These are phyloP conservation scores for Macaria notata DNA, from an alignment of 2,888 invertebrate species.

Conservation along the genomic window DNA sequence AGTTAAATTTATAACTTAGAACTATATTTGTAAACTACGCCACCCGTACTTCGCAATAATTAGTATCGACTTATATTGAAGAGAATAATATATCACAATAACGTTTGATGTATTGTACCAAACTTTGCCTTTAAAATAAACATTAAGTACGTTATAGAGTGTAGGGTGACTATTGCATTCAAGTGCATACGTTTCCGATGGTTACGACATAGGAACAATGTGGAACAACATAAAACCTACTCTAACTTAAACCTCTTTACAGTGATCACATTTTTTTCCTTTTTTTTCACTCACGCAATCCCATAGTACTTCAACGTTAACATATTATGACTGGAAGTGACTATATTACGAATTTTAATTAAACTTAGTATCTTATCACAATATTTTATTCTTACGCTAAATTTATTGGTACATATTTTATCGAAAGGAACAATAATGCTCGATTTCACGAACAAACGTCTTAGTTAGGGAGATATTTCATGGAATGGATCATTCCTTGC, in stretches of 20 bases:
- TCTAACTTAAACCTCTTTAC: conserved; percentile 57
- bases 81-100: conserved; percentile 75
- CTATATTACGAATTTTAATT: conserved; percentile 69
- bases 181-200: conserved; percentile 53
- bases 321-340: conserved; percentile 82
- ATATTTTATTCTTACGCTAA: conserved; percentile 57
- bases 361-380: conserved; percentile 76
- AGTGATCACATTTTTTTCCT: conserved; percentile 69
- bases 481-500: too few relatives aligned
- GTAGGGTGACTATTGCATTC: conserved; percentile 62
- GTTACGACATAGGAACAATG: conserved; percentile 71
- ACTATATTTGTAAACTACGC: conserved; percentile 37
- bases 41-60: conserved; percentile 60
- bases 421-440: conserved; percentile 64
- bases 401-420: conserved; percentile 48
- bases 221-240: conserved; percentile 53
- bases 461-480: not conserved
- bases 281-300: conserved; percentile 56
- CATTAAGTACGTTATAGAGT: conserved; percentile 72
- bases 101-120: conserved; percentile 56
- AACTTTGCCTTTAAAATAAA: conserved; percentile 41
- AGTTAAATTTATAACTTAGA: conserved; percentile 20
- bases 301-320: conserved; percentile 70
- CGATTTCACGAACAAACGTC: conserved; percentile 13
- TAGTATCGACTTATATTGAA: conserved; percentile 51